These are phyloP conservation scores for Varecia variegata DNA, from an alignment of 2,797 vertebrate species.

Conservation along the genomic window DNA sequence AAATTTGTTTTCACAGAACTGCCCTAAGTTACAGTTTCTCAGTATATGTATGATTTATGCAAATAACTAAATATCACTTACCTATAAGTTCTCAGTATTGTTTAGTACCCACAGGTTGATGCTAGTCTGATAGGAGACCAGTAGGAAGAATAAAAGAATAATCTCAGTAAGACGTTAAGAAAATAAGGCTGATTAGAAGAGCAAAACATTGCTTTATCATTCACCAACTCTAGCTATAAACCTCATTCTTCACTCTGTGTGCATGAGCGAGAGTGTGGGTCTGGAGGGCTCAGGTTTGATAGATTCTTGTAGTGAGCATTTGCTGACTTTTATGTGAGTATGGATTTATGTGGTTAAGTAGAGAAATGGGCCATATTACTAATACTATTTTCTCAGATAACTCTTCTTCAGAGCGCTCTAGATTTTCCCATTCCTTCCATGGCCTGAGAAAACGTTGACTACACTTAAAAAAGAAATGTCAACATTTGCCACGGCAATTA, in stretches of 20 bases:
- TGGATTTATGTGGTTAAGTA: not conserved
- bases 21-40: not conserved
- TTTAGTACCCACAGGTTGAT: not conserved
- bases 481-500: not conserved
- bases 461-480: not conserved
- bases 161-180: not conserved
- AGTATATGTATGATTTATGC: not conserved
- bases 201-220: not conserved
- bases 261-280: too few species aligned
- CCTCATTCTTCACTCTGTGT: not conserved
- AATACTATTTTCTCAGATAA: not conserved
- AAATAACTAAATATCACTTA: not conserved
- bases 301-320: not conserved
- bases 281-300: not conserved
- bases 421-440: not conserved
- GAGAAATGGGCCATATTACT: not conserved
- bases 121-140: not conserved
- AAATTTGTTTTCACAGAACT: not conserved
- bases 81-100: not conserved
- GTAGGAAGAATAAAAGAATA: not conserved
- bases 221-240: not conserved
- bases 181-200: not conserved
- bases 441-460: not conserved
- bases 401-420: not conserved
- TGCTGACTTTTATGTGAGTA: not conserved